These are phyloP conservation scores for Acanthisitta chloris DNA, from an alignment of 2,113 vertebrate genomes.

Conservation along the genomic window DNA sequence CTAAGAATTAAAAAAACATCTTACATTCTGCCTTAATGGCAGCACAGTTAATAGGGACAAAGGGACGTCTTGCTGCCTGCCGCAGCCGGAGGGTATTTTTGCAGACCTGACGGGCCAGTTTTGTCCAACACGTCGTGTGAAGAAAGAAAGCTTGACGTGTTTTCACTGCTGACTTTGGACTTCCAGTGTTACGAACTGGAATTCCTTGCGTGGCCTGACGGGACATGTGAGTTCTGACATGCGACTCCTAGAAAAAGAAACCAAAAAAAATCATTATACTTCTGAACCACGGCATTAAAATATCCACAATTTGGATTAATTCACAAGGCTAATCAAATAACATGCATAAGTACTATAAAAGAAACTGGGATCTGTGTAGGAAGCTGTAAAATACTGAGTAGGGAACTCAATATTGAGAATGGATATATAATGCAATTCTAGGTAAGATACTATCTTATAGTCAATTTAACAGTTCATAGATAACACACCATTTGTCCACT, in stretches of 20 bases:
- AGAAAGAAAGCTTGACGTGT: slow-evolving; percentile 96
- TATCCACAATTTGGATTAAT: neutral
- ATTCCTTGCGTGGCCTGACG: slow-evolving; percentile 91
- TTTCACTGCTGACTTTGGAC: slow-evolving; percentile 95
- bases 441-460: neutral
- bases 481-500: neutral
- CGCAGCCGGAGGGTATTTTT: slow-evolving; percentile 94
- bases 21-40: slow-evolving; percentile 99
- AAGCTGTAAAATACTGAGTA: neutral
- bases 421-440: neutral
- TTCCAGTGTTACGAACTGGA: slow-evolving; percentile 90
- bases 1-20: slow-evolving; percentile 98
- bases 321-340: neutral
- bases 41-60: slow-evolving; percentile 99
- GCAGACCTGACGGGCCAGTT: slow-evolving; percentile 97
- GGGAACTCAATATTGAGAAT: neutral
- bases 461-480: neutral
- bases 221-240: slow-evolving; percentile 83
- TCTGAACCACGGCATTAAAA: neutral
- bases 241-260: slow-evolving; percentile 77
- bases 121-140: slow-evolving; percentile 94
- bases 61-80: slow-evolving; percentile 93
- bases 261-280: neutral
- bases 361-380: neutral
- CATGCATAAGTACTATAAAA: neutral